A percentile compares a stretch with the other conserved stretches of the same genome.
Evolutionary conservation across 2,797 vertebrate genomes (phyloP).

Genomic region (Paramormyrops hopkinsi): DNA sequence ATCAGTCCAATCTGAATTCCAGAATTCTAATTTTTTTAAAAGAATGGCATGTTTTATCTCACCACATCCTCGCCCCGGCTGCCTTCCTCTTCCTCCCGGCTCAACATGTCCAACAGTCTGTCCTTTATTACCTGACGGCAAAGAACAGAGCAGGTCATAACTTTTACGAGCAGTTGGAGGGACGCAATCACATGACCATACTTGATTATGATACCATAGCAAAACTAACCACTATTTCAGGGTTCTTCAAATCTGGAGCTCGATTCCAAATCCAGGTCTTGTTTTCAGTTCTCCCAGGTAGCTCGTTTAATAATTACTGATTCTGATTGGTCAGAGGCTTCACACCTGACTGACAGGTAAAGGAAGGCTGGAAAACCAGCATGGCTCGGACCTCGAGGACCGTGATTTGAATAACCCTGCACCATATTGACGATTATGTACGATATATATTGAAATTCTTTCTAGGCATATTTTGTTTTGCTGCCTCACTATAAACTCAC

Average conservation of each 20-base stretch:
- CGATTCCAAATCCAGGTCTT: too few species aligned
- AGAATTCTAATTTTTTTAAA: not conserved
- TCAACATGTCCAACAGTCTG: conserved; percentile 82
- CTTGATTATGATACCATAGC: not conserved
- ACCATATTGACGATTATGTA: not conserved
- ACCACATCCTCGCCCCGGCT: conserved; percentile 91
- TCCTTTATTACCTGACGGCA: conserved; percentile 85
- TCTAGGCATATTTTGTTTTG: not conserved
- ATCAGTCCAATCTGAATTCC: not conserved
- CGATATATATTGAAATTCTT: not conserved
- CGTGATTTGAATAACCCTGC: too few species aligned
- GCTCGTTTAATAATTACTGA: too few species aligned
- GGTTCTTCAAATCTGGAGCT: too few species aligned
- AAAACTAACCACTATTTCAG: not conserved
- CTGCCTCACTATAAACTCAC: not conserved
- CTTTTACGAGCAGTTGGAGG: not conserved
- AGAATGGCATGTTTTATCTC: conserved; percentile 44
- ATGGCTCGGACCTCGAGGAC: too few species aligned
- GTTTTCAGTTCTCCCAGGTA: too few species aligned
- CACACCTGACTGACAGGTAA: too few species aligned
- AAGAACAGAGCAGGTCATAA: not conserved
- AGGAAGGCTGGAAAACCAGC: too few species aligned
- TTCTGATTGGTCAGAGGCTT: too few species aligned
- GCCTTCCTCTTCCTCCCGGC: conserved; percentile 88
- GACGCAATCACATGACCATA: not conserved